Evolutionary conservation across 2,888 invertebrate genomes (phyloP).

Genomic region (Trichogramma dendrolimi): DNA sequence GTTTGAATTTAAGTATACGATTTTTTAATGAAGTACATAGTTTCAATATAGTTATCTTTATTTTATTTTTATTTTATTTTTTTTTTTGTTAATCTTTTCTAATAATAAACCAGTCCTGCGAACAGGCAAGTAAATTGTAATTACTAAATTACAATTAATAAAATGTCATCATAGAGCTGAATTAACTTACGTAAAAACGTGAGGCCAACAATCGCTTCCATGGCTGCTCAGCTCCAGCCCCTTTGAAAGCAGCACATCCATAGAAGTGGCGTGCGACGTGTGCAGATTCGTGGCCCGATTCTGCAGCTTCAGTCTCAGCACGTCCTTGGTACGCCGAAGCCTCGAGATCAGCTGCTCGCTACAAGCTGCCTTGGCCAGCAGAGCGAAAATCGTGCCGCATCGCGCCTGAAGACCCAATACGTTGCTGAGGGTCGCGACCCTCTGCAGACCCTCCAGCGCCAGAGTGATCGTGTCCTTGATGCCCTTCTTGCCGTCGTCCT

Average conservation of each 20-base stretch:
- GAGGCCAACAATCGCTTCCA: conserved; percentile 91
- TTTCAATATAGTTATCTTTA: too few species aligned
- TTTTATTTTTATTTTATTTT: too few species aligned
- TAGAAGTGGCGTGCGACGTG: conserved; percentile 84
- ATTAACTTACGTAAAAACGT: conserved; percentile 71
- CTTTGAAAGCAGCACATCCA: conserved; percentile 83
- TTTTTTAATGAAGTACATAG: too few species aligned
- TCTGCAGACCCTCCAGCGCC: conserved; percentile 85
- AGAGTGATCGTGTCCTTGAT: conserved; percentile 78
- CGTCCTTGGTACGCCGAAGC: conserved; percentile 49
- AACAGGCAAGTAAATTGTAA: conserved; percentile 1
- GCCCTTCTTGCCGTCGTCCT: conserved; percentile 52
- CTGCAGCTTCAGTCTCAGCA: conserved; percentile 47
- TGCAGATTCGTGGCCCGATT: conserved; percentile 72
- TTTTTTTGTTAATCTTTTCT: too few species aligned
- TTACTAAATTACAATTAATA: background rate
- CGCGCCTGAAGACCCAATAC: conserved; percentile 81
- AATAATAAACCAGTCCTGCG: background rate
- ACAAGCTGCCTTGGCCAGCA: conserved; percentile 85
- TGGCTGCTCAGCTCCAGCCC: conserved; percentile 90
- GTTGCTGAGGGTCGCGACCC: conserved; percentile 87
- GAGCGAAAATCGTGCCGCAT: conserved; percentile 83
- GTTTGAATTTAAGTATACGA: too few species aligned
- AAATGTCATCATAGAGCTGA: background rate
- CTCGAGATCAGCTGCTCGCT: conserved; percentile 58